Base-by-base conservation (phyloP, 1,140 invertebrate genomes). In the Papilio glaucus region DNA sequence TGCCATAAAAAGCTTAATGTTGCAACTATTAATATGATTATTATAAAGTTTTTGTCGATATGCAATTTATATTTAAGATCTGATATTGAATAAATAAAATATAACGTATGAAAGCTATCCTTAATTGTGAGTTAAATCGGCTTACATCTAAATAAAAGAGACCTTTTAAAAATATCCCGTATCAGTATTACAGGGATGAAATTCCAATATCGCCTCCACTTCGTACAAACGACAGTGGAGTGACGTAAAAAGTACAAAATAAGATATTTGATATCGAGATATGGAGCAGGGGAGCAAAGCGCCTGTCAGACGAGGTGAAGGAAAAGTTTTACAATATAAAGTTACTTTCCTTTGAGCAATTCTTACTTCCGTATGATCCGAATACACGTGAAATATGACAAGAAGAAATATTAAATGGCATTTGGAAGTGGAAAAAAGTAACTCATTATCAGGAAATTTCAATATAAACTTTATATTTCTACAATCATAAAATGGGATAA, bases 201-300 rank as follows among this genome's bases (percentile, higher is more conserved):
- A 80, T 84, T 83, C 79, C 79, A 80, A 86, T 83, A 83, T 83
- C 69, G 71, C 49, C 70, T 41, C 37, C 45, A 73, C 63, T 71
- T 75, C 62, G 60, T 70, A 69, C 60, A 77, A 69, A 37, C 67
- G 67, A 69, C 67, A 60, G 29, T 45, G 33, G 77, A 85, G 83
- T 82, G 79, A 75, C 77, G 76, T 72, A 84, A 81, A 82, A 86
- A 84, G 77, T 79, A 82, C 75, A 83, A 78, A 85, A 79, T 85
- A 79, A 81, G 75, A 81, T 81, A 84, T 86, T 82, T 80, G 73
- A 76, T 77, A 80, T 79, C 69, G 70, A 77, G 60, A 57, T 69
- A 69, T 69, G 33, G 42, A 53, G 63, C 21, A 53, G 62, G 78
- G 75, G 62, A 75, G 72, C 61, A 68, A 72, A 74, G 71, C 73